Conservation (phyloP, 35 echinoderm and acorn worm species). For the Amphiura filiformis region DNA sequence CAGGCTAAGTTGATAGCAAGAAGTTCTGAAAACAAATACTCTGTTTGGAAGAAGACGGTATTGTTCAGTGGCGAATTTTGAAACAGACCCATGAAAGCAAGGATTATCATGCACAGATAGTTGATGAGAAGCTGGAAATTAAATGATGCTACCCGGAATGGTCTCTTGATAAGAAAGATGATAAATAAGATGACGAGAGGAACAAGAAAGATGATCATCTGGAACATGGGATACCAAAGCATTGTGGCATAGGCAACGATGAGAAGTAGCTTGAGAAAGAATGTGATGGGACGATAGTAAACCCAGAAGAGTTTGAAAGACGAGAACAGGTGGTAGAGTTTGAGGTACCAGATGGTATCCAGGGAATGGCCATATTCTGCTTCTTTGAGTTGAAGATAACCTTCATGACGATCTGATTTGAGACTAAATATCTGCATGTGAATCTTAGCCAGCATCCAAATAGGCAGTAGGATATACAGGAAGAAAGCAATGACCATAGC, state of each 20-base stretch:
- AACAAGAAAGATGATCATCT: constrained; percentile 54
- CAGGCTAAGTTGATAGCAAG: constrained; percentile 61
- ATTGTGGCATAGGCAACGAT: constrained; percentile 67
- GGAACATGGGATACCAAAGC: constrained; percentile 65
- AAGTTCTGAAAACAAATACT: constrained; percentile 69
- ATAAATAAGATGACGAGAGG: constrained; percentile 66
- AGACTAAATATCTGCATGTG: constrained; percentile 75
- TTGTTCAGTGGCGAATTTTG: constrained; percentile 58
- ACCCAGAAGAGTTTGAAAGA: constrained; percentile 93
- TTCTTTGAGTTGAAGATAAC: constrained; percentile 92
- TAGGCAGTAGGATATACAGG: constrained; percentile 73
- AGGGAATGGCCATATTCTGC: constrained; percentile 82
- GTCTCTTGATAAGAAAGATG: constrained; percentile 68
- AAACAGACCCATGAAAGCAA: constrained; percentile 73
- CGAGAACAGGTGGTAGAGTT: constrained; percentile 88
- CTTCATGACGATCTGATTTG: constrained; percentile 82
- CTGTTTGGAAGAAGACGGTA: constrained; percentile 78
- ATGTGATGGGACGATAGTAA: constrained; percentile 85
- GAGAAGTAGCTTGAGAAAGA: constrained; percentile 75
- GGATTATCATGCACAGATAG: constrained; percentile 59
- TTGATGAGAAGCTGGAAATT: constrained; percentile 76
- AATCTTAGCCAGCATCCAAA: constrained; percentile 94
- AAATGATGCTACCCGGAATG: constrained; percentile 83
- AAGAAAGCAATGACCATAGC: constrained; percentile 52
- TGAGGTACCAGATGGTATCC: constrained; percentile 81